Conservation (phyloP, 2,797 vertebrate species). For the Tapirus indicus region DNA sequence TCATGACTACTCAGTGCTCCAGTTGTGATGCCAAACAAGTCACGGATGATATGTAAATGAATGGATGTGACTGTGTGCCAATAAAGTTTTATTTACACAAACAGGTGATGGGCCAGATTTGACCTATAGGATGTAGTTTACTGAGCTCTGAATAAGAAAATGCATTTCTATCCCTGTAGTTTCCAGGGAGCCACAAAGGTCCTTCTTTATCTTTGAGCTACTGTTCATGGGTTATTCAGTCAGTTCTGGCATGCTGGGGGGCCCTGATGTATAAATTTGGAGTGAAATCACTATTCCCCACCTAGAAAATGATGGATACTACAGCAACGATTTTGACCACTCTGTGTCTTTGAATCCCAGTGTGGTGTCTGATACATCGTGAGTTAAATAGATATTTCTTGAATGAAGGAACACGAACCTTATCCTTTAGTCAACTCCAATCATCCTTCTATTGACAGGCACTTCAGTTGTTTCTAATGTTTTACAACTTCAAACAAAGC, state of each 20-base stretch:
- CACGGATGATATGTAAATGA: not conserved
- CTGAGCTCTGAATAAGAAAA: not conserved
- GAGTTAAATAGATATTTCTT: not conserved
- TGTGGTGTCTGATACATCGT: not conserved
- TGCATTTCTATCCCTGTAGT: not conserved
- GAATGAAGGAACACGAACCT: not conserved
- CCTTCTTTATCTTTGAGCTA: not conserved
- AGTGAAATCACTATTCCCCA: not conserved
- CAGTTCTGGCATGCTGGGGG: not conserved
- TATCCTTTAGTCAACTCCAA: not conserved
- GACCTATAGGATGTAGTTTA: not conserved
- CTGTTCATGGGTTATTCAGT: not conserved
- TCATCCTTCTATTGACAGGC: not conserved
- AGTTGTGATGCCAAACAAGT: not conserved
- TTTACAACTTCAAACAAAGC: not conserved
- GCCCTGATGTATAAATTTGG: not conserved
- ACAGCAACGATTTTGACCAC: not conserved
- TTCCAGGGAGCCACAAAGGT: not conserved
- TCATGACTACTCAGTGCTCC: not conserved
- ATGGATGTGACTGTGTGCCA: too few relatives aligned
- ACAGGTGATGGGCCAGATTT: not conserved
- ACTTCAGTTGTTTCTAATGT: not conserved
- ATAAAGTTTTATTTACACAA: too few relatives aligned
- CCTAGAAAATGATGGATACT: not conserved
- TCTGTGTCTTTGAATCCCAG: not conserved